Evolutionary conservation across 2,797 vertebrate genomes (phyloP).

Genomic region (Ambastaia sidthimunki): DNA sequence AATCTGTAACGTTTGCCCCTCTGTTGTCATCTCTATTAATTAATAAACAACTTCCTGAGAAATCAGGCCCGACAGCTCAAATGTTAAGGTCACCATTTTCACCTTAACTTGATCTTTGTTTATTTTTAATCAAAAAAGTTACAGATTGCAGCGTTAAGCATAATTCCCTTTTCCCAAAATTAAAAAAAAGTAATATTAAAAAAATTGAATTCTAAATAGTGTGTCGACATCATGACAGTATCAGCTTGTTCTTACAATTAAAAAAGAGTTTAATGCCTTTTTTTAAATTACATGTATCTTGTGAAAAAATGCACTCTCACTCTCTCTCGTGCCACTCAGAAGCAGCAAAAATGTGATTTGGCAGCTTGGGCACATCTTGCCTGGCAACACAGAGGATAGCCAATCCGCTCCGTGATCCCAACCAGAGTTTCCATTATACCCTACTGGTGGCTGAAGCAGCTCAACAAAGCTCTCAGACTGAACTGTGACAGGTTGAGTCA

Average conservation of each 20-base stretch:
- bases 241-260: slow-evolving; percentile 7
- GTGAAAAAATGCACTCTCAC: neutral
- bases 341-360: slow-evolving; percentile 62
- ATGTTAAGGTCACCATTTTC: no score
- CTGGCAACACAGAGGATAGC: slow-evolving; percentile 63
- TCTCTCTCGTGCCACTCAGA: slow-evolving; percentile 29
- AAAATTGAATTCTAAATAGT: no score
- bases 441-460: slow-evolving; percentile 58
- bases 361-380: slow-evolving; percentile 67
- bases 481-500: slow-evolving; percentile 67
- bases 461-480: slow-evolving; percentile 63
- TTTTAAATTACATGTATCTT: neutral
- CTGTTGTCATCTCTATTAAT: no score
- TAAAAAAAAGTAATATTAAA: no score
- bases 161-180: no score
- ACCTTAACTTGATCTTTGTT: no score
- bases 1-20: no score
- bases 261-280: slow-evolving; percentile 7
- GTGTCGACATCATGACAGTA: neutral
- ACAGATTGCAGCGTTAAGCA: no score
- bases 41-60: no score
- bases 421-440: slow-evolving; percentile 62
- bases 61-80: no score
- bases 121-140: no score
- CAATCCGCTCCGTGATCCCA: slow-evolving; percentile 57